phyloP scores from a whole-genome alignment of 2,113 vertebrate species.

The Gorsachius goisagi region DNA sequence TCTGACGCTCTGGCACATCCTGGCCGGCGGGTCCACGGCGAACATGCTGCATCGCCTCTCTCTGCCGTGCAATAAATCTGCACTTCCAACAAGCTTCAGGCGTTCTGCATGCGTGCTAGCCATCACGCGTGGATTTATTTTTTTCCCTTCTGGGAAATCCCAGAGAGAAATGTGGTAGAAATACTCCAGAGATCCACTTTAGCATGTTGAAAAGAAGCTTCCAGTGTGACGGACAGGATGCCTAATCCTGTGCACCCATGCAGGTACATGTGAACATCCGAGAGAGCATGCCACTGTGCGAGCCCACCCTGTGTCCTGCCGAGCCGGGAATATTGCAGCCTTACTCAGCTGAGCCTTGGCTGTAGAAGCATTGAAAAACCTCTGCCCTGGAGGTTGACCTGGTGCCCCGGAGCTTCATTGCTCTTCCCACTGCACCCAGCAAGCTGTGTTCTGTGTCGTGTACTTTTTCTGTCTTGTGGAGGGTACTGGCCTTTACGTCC shows the following conservation, averaged over 20 bases:
- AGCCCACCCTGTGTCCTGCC: not conserved
- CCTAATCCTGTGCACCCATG: not conserved
- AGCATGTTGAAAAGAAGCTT: not conserved
- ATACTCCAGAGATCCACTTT: not conserved
- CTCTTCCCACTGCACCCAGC: not conserved
- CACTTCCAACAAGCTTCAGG: not conserved
- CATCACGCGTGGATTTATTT: not conserved
- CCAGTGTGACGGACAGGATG: not conserved
- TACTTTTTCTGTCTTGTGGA: not conserved
- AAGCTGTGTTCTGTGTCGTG: not conserved
- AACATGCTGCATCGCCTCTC: not conserved
- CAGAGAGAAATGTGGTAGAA: not conserved
- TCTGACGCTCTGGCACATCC: rapidly evolving
- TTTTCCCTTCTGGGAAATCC: not conserved
- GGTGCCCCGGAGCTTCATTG: not conserved
- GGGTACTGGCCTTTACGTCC: not conserved
- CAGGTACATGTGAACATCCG: rapidly evolving
- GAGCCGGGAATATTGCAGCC: not conserved
- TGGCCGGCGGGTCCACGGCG: rapidly evolving
- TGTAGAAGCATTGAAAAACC: not conserved
- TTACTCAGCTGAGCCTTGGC: not conserved
- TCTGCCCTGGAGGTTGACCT: not conserved
- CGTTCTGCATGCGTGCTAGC: rapidly evolving
- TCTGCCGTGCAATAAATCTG: not conserved
- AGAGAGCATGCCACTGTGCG: not conserved